A percentile compares a stretch with the other conserved stretches of the same genome.
Conservation (phyloP, 2,888 invertebrate genomes). For the Achlya flavicornis region DNA sequence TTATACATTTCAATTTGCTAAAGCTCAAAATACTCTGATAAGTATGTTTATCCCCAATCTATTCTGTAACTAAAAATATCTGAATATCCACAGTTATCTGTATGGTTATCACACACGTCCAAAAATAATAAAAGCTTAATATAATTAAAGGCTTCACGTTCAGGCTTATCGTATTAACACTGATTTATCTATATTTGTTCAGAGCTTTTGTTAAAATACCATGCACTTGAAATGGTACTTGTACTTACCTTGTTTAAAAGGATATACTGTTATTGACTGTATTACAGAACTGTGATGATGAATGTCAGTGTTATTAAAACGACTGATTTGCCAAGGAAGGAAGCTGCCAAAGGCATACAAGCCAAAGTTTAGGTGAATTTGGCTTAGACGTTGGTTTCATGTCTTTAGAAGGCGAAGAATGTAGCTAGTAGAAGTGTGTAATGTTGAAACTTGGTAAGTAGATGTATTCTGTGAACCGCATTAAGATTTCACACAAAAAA, state of each 20-base stretch:
- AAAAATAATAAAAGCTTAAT: conserved; percentile 32
- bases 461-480: too few relatives aligned
- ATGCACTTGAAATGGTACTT: not conserved
- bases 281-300: not conserved
- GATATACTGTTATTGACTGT: conserved; percentile 2
- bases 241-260: conserved; percentile 20
- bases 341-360: too few relatives aligned
- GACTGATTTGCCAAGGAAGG: too few relatives aligned
- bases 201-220: conserved; percentile 12
- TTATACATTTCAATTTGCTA: too few relatives aligned
- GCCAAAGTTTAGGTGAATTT: too few relatives aligned
- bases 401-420: too few relatives aligned
- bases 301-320: too few relatives aligned
- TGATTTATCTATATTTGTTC: conserved; percentile 35
- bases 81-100: conserved; percentile 30
- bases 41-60: not conserved
- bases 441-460: too few relatives aligned
- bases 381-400: too few relatives aligned
- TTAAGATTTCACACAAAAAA: too few relatives aligned
- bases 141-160: conserved; percentile 24
- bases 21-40: not conserved
- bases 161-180: conserved; percentile 27
- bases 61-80: conserved; percentile 21
- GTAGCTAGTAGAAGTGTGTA: too few relatives aligned
- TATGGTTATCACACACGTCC: conserved; percentile 33